Evolutionary conservation across 2,888 invertebrate species (phyloP).

Genomic region (Helobdella robusta): DNA sequence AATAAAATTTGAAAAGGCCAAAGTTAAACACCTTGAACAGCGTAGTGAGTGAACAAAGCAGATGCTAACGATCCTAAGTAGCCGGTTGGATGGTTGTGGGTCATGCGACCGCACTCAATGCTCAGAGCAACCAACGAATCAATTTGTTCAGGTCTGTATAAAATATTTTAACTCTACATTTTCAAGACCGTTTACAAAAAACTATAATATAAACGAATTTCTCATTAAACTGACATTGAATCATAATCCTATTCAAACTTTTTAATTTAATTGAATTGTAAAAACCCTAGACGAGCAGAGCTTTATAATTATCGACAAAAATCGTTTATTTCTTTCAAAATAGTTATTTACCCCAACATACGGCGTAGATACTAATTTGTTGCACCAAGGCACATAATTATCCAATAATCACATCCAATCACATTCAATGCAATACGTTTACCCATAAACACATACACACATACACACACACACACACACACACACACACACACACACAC

Average conservation of each 20-base stretch:
- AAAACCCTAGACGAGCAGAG: too few relatives aligned
- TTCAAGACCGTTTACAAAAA: too few relatives aligned
- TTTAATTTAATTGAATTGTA: not conserved
- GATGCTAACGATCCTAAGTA: slow-evolving; percentile 42
- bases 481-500: slow-evolving; percentile 16
- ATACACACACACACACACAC: slow-evolving; percentile 15
- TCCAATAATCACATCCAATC: slow-evolving; percentile 1
- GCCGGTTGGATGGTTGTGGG: slow-evolving; percentile 47
- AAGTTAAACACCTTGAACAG: slow-evolving; percentile 41
- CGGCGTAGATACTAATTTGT: too few relatives aligned
- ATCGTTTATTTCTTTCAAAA: too few relatives aligned
- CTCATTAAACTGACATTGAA: too few relatives aligned
- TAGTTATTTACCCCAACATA: too few relatives aligned
- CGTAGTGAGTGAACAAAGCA: slow-evolving; percentile 45
- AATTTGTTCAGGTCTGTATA: slow-evolving; percentile 38
- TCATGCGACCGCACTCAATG: slow-evolving; percentile 46
- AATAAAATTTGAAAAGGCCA: too few relatives aligned
- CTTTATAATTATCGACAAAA: too few relatives aligned
- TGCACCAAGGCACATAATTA: too few relatives aligned
- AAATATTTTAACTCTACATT: too few relatives aligned
- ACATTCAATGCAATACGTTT: not conserved
- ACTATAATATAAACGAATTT: too few relatives aligned
- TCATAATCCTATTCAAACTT: too few relatives aligned
- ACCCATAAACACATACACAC: slow-evolving; percentile 13
- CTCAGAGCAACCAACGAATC: slow-evolving; percentile 43